Conservation (phyloP, 2,113 vertebrate species). For the Thamnophis sirtalis region DNA sequence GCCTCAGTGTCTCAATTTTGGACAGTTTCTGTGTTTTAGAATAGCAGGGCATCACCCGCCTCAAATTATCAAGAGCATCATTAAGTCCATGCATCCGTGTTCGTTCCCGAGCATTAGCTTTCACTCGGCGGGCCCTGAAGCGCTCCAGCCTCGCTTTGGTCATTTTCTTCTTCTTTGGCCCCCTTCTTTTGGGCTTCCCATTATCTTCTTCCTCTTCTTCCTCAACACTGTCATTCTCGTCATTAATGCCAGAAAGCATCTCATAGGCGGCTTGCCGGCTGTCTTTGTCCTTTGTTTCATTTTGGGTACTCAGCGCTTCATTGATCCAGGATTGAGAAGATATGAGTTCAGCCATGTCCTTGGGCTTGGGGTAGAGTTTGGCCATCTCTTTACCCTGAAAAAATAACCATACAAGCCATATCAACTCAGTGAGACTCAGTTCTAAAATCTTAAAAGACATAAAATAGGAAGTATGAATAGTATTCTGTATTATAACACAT, state of each 20-base stretch:
- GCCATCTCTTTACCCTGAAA: conserved; percentile 80
- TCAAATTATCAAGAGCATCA: conserved; percentile 88
- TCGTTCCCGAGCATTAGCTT: conserved; percentile 92
- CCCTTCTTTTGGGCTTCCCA: conserved; percentile 85
- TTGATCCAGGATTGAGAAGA: conserved; percentile 81
- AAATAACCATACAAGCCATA: conserved; percentile 5
- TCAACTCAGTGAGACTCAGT: not conserved
- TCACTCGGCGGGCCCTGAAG: conserved; percentile 84
- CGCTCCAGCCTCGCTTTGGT: conserved; percentile 91
- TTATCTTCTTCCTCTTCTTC: conserved; percentile 75
- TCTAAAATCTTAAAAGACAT: not conserved
- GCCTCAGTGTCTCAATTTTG: conserved; percentile 92
- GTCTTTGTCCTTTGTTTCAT: conserved; percentile 75
- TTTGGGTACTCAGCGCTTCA: conserved; percentile 73
- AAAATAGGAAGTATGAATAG: not conserved
- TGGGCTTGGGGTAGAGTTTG: conserved; percentile 73
- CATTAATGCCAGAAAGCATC: conserved; percentile 69
- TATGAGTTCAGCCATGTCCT: conserved; percentile 79
- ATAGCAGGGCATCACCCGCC: conserved; percentile 96
- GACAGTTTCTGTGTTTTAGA: conserved; percentile 97
- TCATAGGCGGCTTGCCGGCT: conserved; percentile 63
- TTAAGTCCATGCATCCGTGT: conserved; percentile 94
- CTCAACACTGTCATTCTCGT: conserved; percentile 74
- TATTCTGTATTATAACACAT: not conserved
- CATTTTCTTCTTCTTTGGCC: conserved; percentile 98